These are phyloP conservation scores for Euwallacea fornicatus DNA, from an alignment of 1,140 invertebrate species.

Conservation along the genomic window DNA sequence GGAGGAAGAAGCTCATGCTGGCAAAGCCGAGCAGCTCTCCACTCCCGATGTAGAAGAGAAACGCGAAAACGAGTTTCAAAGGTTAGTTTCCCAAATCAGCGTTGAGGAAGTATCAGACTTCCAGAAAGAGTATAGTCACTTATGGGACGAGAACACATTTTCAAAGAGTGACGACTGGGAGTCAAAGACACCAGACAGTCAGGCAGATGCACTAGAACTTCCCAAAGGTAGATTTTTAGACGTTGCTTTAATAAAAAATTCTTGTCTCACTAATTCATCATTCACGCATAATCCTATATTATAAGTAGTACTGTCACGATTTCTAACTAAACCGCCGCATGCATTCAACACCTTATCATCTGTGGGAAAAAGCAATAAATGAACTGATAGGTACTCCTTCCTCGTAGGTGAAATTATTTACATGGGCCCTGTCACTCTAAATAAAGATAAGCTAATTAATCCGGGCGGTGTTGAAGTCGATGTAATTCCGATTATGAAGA, in stretches of 20 bases:
- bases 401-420: constrained; percentile 54
- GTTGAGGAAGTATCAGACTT: constrained; percentile 57
- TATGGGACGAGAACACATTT: constrained; percentile 56
- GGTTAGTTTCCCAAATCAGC: constrained; percentile 56
- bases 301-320: constrained; percentile 29
- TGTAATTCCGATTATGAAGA: constrained; percentile 52
- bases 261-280: constrained; percentile 41
- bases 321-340: constrained; percentile 27
- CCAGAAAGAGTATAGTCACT: constrained; percentile 53
- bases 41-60: constrained; percentile 53
- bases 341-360: constrained; percentile 3
- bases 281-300: constrained; percentile 38
- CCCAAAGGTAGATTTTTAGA: constrained; percentile 53
- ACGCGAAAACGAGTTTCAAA: constrained; percentile 57
- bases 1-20: constrained; percentile 46
- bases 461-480: constrained; percentile 53
- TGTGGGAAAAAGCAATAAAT: constrained; percentile 15
- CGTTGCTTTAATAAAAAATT: constrained; percentile 8
- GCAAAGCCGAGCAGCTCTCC: constrained; percentile 47
- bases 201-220: constrained; percentile 51
- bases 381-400: constrained; percentile 32
- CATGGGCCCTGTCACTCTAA: constrained; percentile 54
- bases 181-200: constrained; percentile 54
- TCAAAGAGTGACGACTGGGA: constrained; percentile 54
- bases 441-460: constrained; percentile 53